Percentiles rank a stretch among this genome's conserved stretches.
These are phyloP conservation scores for Setipinna tenuifilis DNA, from an alignment of 2,797 vertebrate genomes.

Conservation along the genomic window DNA sequence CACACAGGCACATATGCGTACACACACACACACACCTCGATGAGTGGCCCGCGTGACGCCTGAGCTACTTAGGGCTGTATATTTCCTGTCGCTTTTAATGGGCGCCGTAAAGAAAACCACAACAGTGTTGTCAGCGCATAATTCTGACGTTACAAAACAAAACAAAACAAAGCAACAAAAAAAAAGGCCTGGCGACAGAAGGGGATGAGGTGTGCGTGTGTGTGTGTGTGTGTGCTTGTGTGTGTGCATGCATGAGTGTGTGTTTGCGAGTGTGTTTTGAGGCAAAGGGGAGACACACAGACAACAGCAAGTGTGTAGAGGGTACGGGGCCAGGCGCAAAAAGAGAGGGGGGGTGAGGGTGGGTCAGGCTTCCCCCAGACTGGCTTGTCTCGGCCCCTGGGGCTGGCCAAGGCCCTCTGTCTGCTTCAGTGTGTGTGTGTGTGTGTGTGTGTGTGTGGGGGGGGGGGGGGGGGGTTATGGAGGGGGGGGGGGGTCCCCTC, in stretches of 20 bases:
- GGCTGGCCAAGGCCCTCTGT: conserved; percentile 13
- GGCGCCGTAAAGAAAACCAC: conserved; percentile 7
- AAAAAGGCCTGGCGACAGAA: not conserved
- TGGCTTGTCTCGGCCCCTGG: not conserved
- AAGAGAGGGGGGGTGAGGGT: not conserved
- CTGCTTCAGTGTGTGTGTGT: not conserved
- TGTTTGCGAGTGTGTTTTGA: not conserved
- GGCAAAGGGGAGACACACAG: not conserved
- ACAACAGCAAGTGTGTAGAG: not conserved
- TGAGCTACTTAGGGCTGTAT: not conserved
- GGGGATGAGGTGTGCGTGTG: not conserved
- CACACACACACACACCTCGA: not conserved
- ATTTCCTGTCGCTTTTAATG: conserved; percentile 22
- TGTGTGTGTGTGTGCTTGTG: not conserved
- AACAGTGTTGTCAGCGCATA: conserved; percentile 17
- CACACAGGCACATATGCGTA: not conserved
- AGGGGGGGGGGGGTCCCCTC: not conserved
- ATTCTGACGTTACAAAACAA: conserved; percentile 18
- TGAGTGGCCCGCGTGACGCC: not conserved
- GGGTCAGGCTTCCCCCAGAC: not conserved
- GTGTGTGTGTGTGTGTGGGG: too few relatives aligned
- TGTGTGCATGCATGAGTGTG: not conserved
- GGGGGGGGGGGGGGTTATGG: too few relatives aligned
- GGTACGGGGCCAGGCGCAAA: not conserved
- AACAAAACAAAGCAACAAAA: not conserved